Conservation (phyloP, 2,797 vertebrate species). For the Onychomys torridus region DNA sequence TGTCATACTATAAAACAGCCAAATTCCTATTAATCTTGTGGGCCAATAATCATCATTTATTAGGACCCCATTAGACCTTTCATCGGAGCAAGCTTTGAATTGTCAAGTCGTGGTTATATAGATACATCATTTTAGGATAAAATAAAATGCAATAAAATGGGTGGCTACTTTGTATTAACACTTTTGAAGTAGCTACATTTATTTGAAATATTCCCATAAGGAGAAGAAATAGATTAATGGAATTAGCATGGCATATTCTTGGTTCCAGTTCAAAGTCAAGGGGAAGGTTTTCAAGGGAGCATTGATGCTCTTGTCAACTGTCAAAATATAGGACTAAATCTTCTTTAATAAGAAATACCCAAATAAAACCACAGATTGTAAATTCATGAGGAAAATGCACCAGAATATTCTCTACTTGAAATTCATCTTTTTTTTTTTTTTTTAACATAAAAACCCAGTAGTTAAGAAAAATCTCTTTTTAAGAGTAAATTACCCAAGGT, state of each 20-base stretch:
- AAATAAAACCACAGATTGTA: not conserved
- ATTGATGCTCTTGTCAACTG: conserved; percentile 10
- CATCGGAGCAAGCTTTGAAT: conserved; percentile 52
- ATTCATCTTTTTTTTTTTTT: not conserved
- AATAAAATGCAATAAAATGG: conserved; percentile 50
- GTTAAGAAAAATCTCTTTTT: not conserved
- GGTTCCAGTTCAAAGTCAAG: conserved; percentile 58
- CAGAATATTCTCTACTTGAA: conserved; percentile 43
- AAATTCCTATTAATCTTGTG: not conserved
- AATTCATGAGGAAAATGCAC: conserved; percentile 26
- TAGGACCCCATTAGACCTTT: conserved; percentile 25
- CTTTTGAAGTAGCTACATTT: conserved; percentile 54
- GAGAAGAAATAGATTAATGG: conserved; percentile 54
- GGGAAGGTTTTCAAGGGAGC: conserved; percentile 36
- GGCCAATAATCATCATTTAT: conserved; percentile 18
- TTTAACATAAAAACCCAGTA: not conserved
- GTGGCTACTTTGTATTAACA: conserved; percentile 41
- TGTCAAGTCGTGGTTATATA: not conserved
- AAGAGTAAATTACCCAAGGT: not conserved
- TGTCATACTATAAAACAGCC: not conserved
- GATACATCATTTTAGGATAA: conserved; percentile 51
- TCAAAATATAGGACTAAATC: conserved; percentile 45
- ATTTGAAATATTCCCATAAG: conserved; percentile 50
- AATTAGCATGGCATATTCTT: conserved; percentile 48
- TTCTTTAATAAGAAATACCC: conserved; percentile 52